Evolutionary conservation across 2,888 invertebrate genomes (phyloP), one percentile per base, ranked within the genome.

Genomic region (Drosophila lacicola): DNA sequence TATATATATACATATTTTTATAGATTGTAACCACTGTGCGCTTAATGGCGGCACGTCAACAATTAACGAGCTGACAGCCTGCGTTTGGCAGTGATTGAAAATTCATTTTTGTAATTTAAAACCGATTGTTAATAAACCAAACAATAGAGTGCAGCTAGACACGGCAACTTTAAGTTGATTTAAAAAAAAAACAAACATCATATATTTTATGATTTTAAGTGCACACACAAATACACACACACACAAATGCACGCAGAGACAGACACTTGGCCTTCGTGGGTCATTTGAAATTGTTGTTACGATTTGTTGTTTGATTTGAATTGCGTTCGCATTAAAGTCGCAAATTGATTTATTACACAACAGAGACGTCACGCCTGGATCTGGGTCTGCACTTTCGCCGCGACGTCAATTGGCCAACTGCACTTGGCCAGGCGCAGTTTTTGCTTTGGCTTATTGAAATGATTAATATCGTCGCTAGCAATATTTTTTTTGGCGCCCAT

Each of bases 271-370:
- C 78, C 78, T 77, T 72, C 73, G 56, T 44, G 3, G 29, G 29
- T 36, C 55, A 63, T 74, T 62, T 57, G 3, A 61, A 56, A 49
- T 54, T 42, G 45, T 41, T 60, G 33, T 57, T 55, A 39, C 19
- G 42, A 41, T 41, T 53, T 41, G 53, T 19, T 33, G 29, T 29
- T 29, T 66, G 9, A 58, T 70, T 74, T 65, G 62, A 70, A 66
- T 58, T 49, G 4, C 10, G 13, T 49, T 56, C 6, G 37, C 49
- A 75, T 64, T 75, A 70, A 66, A 75, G 47, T 61, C 64, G 53
- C 53, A 62, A 75, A 74, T 77, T 79, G 78, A 79, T 79, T 79
- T 79, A 73, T 74, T 70, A 61, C 81, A 77, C 74, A 80, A 70
- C 50, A 60, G 60, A 61, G 57, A 74, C 71, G 74, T 74, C 73